A percentile compares a stretch with the other conserved stretches of the same genome.
These are phyloP conservation scores for Danaus chrysippus DNA, from an alignment of 2,888 invertebrate species.

Conservation along the genomic window DNA sequence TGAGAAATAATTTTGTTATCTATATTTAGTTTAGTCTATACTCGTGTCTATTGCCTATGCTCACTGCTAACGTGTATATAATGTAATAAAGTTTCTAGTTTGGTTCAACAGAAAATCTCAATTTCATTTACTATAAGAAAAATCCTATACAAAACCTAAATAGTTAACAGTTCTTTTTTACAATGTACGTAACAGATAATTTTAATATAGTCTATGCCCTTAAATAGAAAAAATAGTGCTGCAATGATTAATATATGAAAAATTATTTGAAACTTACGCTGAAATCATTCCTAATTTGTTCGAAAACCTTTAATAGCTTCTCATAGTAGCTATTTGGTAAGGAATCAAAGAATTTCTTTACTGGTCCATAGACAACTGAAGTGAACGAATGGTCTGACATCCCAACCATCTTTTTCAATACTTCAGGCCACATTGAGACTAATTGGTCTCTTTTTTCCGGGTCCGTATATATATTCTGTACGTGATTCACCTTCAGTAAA, in stretches of 20 bases:
- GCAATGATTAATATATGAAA: conserved; percentile 3
- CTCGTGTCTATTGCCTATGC: too few species aligned
- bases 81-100: too few species aligned
- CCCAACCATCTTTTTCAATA: conserved; percentile 82
- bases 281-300: conserved; percentile 80
- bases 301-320: conserved; percentile 72
- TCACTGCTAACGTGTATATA: too few species aligned
- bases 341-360: conserved; percentile 79
- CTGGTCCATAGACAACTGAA: conserved; percentile 80
- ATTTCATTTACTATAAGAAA: too few species aligned
- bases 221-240: background rate
- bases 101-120: too few species aligned
- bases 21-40: too few species aligned
- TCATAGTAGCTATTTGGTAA: conserved; percentile 78
- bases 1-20: too few species aligned
- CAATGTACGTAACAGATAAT: too few species aligned
- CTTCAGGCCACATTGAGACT: conserved; percentile 80
- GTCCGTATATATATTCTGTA: conserved; percentile 82
- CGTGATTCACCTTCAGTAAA: conserved; percentile 80
- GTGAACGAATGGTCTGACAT: conserved; percentile 83
- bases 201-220: background rate
- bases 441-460: conserved; percentile 81
- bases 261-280: conserved; percentile 52
- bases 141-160: too few species aligned
- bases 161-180: too few species aligned